Base-by-base conservation (phyloP, 37 sponge, comb jelly and placozoan genomes). In the Beroe forskalii region DNA sequence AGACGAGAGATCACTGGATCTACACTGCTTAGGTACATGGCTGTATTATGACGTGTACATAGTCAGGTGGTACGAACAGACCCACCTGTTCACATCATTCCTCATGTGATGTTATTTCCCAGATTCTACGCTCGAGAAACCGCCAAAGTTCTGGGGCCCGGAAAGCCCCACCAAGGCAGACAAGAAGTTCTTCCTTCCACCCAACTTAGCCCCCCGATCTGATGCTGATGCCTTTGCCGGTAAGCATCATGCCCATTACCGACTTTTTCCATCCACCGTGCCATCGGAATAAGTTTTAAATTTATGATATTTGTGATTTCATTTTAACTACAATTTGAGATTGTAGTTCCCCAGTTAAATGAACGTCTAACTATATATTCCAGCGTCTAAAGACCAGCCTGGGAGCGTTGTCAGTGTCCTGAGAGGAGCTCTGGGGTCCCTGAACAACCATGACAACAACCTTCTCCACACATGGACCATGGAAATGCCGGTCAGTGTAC, bases 401-500 rank as follows among this genome's bases (percentile, higher is more conserved):
- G 9, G 38, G 27, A 38, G 35, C 22, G 8, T 80, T 12, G 86
- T 80, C 9, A 44, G 55, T 42, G 86, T 80, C 24, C 27, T 80
- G 27, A 43, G 86, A 36, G 72, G 72, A 25, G 86, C 86, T 27
- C 55, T 44, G 43, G 44, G 44, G 2, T 41, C 86, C 28, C 8
- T 80, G 28, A 72, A 32, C 40, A 80, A 80, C 86, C 86, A 80
- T 27, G 86, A 80, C 55, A 24, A 22, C 12, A 41, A 41, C 55
- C 24, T 80, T 1, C 86, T 44, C 1, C 86, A 80, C 44, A 27
- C 66, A 28, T 80, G 86, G 86, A 23, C 86, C 43, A 80, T 80
- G 86, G 86, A 80, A 23, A 80, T 80, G 86, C 55, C 86, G 86
- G 86, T 80, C 1, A 80, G 76, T 72, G 4, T n/a, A n/a, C n/a